Base-by-base conservation (phyloP, 2,113 vertebrate genomes). In the Chaetorhynchus papuensis region DNA sequence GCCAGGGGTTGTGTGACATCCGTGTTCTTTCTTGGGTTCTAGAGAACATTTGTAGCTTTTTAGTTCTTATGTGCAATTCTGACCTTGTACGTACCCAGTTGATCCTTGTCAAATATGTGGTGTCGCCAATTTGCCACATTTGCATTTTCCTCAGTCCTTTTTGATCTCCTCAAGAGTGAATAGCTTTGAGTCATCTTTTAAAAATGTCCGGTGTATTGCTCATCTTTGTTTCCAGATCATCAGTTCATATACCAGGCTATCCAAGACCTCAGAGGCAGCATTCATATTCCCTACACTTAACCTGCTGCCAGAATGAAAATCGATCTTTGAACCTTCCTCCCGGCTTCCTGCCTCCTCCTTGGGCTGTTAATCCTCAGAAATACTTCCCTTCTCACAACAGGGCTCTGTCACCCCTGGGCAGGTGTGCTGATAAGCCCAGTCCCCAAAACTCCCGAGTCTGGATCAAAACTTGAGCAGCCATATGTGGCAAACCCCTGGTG, bases 271-370 rank as follows among this genome's bases (percentile, higher is more conserved):
- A 0, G 68, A 92, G 80, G 61, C 74, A 95, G 80, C 21, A 2
- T 50, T 83, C 5, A 1, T 68, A 74, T 86, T 92, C 79, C 64
- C 69, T 71, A 7, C 54, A 42, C 64, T 83, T 74, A 66, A 56
- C 65, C 44, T 82, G 57, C 76, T 93, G 91, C 91, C 89, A 92
- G 80, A 95, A 92, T 44, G 76, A 89, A 96, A 92, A 86, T 54
- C 1, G 2, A 89, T 91, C 89, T 71, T 89, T 75, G 86, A 87
- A 74, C 72, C 37, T 86, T 93, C 63, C 20, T 57, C 18, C 27
- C 0, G 0, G n/a, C 87, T 75, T 93, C 78, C 78, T 90, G 64
- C 49, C 37, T 84, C 47, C 56, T 71, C 41, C 72, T 81, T 1
- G 0, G 49, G 22, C 78, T 71, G 64, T 17, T 91, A 87, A 84